Percentiles rank a stretch among this genome's conserved stretches.
These are phyloP conservation scores for Champsocephalus esox DNA, from an alignment of 2,797 vertebrate species.

Conservation along the genomic window DNA sequence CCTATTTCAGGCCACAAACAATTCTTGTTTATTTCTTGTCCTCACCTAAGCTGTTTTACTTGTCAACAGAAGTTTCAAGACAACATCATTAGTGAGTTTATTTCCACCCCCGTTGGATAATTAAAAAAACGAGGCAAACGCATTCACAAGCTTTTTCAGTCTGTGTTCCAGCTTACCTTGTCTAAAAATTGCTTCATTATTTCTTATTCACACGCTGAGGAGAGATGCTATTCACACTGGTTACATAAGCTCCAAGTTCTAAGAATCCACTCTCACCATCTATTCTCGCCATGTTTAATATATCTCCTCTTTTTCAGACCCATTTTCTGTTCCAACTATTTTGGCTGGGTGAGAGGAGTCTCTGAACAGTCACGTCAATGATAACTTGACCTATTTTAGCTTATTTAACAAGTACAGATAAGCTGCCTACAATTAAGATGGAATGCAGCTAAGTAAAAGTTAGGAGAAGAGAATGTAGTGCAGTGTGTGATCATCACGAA, in stretches of 20 bases:
- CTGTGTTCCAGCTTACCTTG: conserved; percentile 40
- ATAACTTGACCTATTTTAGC: conserved; percentile 35
- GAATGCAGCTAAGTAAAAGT: conserved; percentile 35
- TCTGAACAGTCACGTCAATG: conserved; percentile 44
- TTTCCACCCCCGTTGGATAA: conserved; percentile 27
- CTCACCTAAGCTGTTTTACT: background rate
- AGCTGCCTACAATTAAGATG: conserved; percentile 55
- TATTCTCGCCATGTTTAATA: conserved; percentile 40
- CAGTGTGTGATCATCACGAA: background rate
- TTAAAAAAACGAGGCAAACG: conserved; percentile 31
- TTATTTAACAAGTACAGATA: conserved; percentile 29
- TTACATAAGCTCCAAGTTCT: conserved; percentile 56
- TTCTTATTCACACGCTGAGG: conserved; percentile 57
- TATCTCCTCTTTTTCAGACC: background rate
- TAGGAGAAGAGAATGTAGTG: conserved; percentile 3
- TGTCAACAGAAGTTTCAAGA: background rate
- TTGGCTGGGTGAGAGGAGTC: conserved; percentile 29
- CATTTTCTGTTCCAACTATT: conserved; percentile 23
- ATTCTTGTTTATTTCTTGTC: background rate
- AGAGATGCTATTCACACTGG: conserved; percentile 58
- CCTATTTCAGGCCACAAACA: background rate
- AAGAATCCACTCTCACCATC: conserved; percentile 30
- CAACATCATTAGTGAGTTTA: conserved; percentile 7
- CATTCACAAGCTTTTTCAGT: conserved; percentile 29
- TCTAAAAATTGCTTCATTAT: conserved; percentile 72